These are phyloP conservation scores for Cladorhizidae sp. DNA, from an alignment of 37 sponge, comb jelly and placozoan species.

Conservation along the genomic window DNA sequence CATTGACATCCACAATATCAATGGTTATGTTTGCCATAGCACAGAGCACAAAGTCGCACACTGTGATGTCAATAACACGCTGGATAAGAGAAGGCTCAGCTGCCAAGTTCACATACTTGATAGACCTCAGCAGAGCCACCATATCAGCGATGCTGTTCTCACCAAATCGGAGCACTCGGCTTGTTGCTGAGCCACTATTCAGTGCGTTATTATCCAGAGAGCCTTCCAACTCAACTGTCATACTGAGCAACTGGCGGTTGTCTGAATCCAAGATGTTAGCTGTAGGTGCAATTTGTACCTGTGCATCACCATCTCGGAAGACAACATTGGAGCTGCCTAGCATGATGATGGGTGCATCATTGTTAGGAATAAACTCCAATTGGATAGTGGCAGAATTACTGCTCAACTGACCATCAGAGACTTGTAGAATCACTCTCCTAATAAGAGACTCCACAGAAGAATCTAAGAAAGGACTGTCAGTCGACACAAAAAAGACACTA, in stretches of 20 bases:
- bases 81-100: conserved; percentile 42
- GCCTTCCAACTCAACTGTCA: conserved; percentile 21
- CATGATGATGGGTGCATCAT: conserved; percentile 51
- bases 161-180: conserved; percentile 13
- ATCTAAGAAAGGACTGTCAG: conserved; percentile 66
- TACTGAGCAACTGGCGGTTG: conserved; percentile 18
- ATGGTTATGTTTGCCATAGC: conserved; percentile 5
- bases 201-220: conserved; percentile 19
- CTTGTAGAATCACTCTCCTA: conserved; percentile 34
- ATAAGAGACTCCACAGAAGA: conserved; percentile 1
- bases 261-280: conserved; percentile 57
- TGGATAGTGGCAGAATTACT: conserved; percentile 18
- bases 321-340: background rate
- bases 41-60: conserved; percentile 39
- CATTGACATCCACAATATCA: conserved; percentile 41
- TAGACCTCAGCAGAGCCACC: conserved; percentile 30
- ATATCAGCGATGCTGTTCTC: conserved; percentile 12
- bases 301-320: conserved; percentile 45
- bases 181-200: conserved; percentile 5
- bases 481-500: conserved; percentile 43
- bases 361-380: conserved; percentile 48
- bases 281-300: conserved; percentile 33
- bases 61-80: conserved; percentile 37
- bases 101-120: conserved; percentile 34
- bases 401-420: conserved; percentile 55